Evolutionary conservation across 2,797 vertebrate species (phyloP), one percentile per base, ranked within the genome.

Genomic region (Peromyscus aztecus): DNA sequence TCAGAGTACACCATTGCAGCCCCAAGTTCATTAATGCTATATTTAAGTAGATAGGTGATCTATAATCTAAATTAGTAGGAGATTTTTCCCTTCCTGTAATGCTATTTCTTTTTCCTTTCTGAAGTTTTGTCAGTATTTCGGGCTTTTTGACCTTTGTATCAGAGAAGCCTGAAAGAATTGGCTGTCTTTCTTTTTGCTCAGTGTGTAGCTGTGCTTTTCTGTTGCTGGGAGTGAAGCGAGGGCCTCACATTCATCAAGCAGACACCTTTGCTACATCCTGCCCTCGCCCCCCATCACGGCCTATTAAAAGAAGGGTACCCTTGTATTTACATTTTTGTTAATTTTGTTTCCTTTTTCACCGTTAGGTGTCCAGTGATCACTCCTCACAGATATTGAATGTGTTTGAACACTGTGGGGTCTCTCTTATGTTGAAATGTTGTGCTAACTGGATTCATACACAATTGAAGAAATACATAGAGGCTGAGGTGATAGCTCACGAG

Each of bases 311-410:
- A 27, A 27, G 27, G 17, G 40, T 73, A 75, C 78, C 40, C 49
- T 46, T 69, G 6, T 55, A 40, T 85, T 81, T 91, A 63, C 52
- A 29, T 77, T 78, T 67, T 69, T 75, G 14, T 77, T 93, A 67
- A 6, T 88, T 92, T 94, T 94, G 27, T 78, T 92, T 93, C 40
- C 67, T 76, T 94, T 77, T 93, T 89, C 6, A 84, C 14, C 7
- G 40, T 81, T 81, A 34, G 49, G 4, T 77, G 14, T 23, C 37
- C 55, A 83, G 4, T 57, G 31, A 78, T 73, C 55, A 67, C 21
- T 61, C 82, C 55, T 87, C 52, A 55, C 37, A 57, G 34, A 71
- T 82, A 24, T 19, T 77, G 23, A 77, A 1, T 92, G 27, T 76
- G 29, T 71, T 65, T 67, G 87, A 85, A 43, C 29, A 71, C 46